phyloP scores from a whole-genome alignment of 2,888 invertebrate genomes.

The Rotaria sp. region DNA sequence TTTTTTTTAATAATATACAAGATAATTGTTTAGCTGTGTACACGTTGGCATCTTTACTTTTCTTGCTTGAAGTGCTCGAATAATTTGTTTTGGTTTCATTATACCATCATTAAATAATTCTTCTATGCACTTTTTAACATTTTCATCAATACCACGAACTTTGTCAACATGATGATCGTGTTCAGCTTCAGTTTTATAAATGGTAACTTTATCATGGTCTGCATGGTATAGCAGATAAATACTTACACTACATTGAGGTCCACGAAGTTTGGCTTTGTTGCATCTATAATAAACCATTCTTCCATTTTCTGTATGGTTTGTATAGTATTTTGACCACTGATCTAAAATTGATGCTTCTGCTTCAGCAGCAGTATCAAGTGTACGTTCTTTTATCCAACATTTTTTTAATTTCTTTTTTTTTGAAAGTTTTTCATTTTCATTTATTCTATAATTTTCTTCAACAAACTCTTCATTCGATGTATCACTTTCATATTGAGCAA shows the following conservation, averaged over 20 bases:
- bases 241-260: not conserved
- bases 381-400: not conserved
- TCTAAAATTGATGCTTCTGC: not conserved
- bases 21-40: not conserved
- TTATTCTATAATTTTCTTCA: too few relatives aligned
- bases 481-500: too few relatives aligned
- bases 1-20: not conserved
- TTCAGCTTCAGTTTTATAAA: too few relatives aligned
- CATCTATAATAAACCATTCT: not conserved
- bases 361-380: not conserved
- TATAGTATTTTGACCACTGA: not conserved
- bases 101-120: not conserved
- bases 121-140: too few relatives aligned
- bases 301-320: not conserved
- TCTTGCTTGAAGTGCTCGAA: not conserved
- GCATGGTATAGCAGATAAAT: slow-evolving; percentile 10
- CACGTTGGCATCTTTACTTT: not conserved
- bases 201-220: not conserved
- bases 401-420: too few relatives aligned
- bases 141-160: too few relatives aligned
- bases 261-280: not conserved
- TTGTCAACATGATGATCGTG: too few relatives aligned
- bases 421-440: too few relatives aligned
- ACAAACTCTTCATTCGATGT: too few relatives aligned
- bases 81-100: not conserved